Evolutionary conservation across 2,888 invertebrate species (phyloP), one percentile per base, ranked within the genome.

Genomic region (Tipula unca): DNA sequence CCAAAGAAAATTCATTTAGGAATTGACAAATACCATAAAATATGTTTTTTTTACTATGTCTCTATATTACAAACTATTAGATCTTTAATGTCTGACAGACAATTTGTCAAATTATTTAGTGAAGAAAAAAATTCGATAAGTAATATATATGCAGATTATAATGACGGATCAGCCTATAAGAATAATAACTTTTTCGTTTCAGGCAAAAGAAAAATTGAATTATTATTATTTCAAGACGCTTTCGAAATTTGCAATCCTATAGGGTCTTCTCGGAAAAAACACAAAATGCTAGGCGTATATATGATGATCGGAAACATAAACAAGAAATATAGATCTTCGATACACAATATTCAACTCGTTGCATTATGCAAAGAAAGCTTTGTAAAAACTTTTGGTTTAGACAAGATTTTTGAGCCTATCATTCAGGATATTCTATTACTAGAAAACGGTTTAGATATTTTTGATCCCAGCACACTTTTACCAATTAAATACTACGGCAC

Each of bases 161-260:
- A 14, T n/a, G 85, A 85, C 20, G 85, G 85, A 2, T 42, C 32
- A 0, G 39, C 14, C 39, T 3, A n/a, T n/a, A n/a, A n/a, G n/a
- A n/a, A n/a, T n/a, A n/a, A n/a, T n/a, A n/a, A n/a, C n/a, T n/a
- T n/a, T n/a, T n/a, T n/a, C n/a, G n/a, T n/a, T n/a, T 13, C 14
- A 42, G 35, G 25, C 13, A 10, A 39, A 36, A 85, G 20, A 36
- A 84, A 85, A 39, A 85, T 85, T 85, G 39, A 85, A 85, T 25
- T 85, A 17, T 20, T 85, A 10, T 35, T 42, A n/a, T 85, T 35
- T 85, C 85, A 85, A 17, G 85, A 85, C 36, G 85, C 20, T 5
- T 85, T 85, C 29, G 85, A 85, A 25, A 42, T 35, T 6, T 85
- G 42, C 17, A 85, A 85, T 35, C 85, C 85, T 6, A 20, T 85